Base-by-base conservation (phyloP, 2,797 vertebrate genomes). In the Melanotaenia pygmaea region DNA sequence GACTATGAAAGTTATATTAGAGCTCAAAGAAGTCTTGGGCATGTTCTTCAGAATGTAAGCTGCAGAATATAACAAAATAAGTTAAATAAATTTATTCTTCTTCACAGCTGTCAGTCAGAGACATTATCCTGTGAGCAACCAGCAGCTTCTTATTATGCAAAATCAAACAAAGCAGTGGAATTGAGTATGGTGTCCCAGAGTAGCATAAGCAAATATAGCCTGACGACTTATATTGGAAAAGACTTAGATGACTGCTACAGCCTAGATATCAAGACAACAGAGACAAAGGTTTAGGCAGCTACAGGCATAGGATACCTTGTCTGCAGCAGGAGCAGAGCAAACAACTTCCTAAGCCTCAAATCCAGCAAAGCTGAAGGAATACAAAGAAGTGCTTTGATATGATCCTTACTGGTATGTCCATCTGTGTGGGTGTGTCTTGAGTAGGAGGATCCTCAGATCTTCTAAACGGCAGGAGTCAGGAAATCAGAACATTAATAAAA, bases 101-200 rank as follows among this genome's bases (percentile, higher is more conserved):
- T 83, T 85, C 75, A 75, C 43, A 51, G 80, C 86, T 86, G 91
- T 91, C 91, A 91, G 74, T 92, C 88, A 86, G 64, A 78, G 67
- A 86, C 82, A 77, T 90, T 82, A 91, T 90, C 76, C 81, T 77
- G 83, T 71, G 82, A 89, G 84, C 83, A 88, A 80, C 82, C 83
- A 80, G 86, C 85, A 89, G 86, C 76, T 69, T 82, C 81, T 90
- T 81, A 91, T 89, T 91, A 92, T 93, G 90, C 85, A 92, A 87
- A 93, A 89, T 92, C 92, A 92, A 91, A 93, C 92, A 91, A 90
- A 91, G 85, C 88, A 82, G 80, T 76, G 83, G 85, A 91, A 93
- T 90, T 90, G 90, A 89, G 86, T 89, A 90, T 84, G 86, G 82
- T 87, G 86, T 92, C 91, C 90, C 88, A 88, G 76, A 83, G 91